phyloP scores from a whole-genome alignment of 2,113 vertebrate genomes.

The Melanocharis versteri region DNA sequence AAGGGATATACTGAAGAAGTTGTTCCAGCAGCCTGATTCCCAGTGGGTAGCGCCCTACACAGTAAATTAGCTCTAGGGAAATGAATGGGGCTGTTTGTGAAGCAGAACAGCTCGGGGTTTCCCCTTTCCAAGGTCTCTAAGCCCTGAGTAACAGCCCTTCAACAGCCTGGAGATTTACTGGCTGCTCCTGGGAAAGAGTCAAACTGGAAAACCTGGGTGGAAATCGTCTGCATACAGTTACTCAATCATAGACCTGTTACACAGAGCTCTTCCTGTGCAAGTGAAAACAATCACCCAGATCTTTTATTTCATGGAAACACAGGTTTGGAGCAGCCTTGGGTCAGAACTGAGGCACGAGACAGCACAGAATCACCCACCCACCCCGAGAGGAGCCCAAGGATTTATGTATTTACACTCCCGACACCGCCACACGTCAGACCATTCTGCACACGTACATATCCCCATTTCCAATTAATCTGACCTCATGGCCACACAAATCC shows the following conservation, averaged over 20 bases:
- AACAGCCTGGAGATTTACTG: not conserved
- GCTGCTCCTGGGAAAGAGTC: not conserved
- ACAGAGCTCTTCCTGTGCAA: not conserved
- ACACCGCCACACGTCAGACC: not conserved
- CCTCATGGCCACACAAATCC: fast-evolving
- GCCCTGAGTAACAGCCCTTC: not conserved
- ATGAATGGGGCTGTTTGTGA: slow-evolving; percentile 20
- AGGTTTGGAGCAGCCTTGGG: not conserved
- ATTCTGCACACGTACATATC: fast-evolving
- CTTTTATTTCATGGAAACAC: not conserved
- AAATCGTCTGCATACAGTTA: not conserved
- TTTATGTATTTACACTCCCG: fast-evolving
- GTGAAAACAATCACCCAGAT: not conserved
- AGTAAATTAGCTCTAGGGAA: not conserved
- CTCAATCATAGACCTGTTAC: not conserved
- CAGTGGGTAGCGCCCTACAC: not conserved
- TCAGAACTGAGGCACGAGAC: fast-evolving
- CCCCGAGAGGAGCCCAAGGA: not conserved
- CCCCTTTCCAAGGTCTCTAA: not conserved
- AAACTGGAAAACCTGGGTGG: not conserved
- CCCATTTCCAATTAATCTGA: fast-evolving
- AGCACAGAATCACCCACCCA: not conserved
- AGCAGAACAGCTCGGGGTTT: not conserved
- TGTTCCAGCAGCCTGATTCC: slow-evolving; percentile 22
- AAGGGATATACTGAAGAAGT: not conserved